Evolutionary conservation across 2,797 vertebrate genomes (phyloP), one percentile per base, ranked within the genome.

Genomic region (Percopsis omiscomaycus): DNA sequence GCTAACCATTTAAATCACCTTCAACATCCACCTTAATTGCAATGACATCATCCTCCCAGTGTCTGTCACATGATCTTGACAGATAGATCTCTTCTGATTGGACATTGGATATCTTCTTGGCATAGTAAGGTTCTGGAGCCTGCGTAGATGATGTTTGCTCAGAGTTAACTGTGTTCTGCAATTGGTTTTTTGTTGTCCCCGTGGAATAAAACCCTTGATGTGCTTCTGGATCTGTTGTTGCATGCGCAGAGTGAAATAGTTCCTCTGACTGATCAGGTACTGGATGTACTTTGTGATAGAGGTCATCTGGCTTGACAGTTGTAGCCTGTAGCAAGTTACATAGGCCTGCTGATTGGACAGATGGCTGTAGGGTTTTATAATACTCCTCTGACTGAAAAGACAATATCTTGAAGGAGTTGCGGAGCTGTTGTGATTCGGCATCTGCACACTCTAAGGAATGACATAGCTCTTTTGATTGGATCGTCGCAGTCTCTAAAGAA

Each of bases 1-100:
- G 90, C 86, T 90, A 87, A 91, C 88, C 81, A 83, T 90, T 91
- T 78, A 90, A 93, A 92, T 94, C 93, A 94, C 93, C 93, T 93
- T 92, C 83, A 90, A 91, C 90, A 90, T 90, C 91, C 90, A 94
- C 92, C 88, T 92, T 93, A 92, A 89, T 87, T 84, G 87, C 80
- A 86, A 88, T 86, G 83, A 87, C 87, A 84, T 85, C 84, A 73
- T 88, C 91, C 78, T 79, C 85, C 87, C 83, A 87, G 65, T 84
- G 80, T 84, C 77, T 85, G 55, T 86, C 84, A 81, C 74, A 83
- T 68, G 63, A 83, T 72, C 79, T 82, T 68, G 86, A 86, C 60
- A 83, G 80, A 88, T 83, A 85, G 59, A 83, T 69, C n/a, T 84
- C 87, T 50, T 91, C 84, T 73, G 88, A 87, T 42, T 85, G 75